phyloP scores from a whole-genome alignment of 2,113 vertebrate genomes.

The Dromaius novaehollandiae region DNA sequence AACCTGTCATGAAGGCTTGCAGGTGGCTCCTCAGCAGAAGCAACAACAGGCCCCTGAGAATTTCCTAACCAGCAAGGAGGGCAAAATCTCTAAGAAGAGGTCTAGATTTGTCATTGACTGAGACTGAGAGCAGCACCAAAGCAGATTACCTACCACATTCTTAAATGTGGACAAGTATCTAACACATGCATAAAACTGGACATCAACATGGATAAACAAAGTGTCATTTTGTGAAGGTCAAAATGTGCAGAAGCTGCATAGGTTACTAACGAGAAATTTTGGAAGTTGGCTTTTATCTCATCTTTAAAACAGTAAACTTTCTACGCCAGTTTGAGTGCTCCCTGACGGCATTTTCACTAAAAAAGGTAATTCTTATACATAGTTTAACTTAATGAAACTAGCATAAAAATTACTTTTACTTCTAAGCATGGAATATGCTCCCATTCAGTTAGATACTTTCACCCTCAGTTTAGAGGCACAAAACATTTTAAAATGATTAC shows the following conservation, averaged over 20 bases:
- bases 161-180: neutral
- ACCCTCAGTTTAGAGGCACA: neutral
- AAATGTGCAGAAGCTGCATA: neutral
- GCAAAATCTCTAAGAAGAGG: neutral
- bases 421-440: neutral
- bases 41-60: neutral
- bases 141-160: neutral
- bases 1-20: neutral
- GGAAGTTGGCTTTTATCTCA: neutral
- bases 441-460: neutral
- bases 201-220: neutral
- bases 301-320: neutral
- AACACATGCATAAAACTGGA: neutral
- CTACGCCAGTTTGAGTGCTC: neutral
- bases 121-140: neutral
- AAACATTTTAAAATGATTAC: neutral
- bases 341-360: neutral
- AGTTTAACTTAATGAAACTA: neutral
- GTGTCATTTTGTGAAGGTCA: neutral
- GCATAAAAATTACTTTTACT: neutral
- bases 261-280: neutral
- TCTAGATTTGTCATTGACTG: neutral
- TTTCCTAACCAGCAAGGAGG: neutral
- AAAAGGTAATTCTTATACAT: fast-evolving
- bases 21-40: neutral